phyloP scores from a whole-genome alignment of 30 jellyfish, hydroid and myxozoan species.

The Catostylus mosaicus region DNA sequence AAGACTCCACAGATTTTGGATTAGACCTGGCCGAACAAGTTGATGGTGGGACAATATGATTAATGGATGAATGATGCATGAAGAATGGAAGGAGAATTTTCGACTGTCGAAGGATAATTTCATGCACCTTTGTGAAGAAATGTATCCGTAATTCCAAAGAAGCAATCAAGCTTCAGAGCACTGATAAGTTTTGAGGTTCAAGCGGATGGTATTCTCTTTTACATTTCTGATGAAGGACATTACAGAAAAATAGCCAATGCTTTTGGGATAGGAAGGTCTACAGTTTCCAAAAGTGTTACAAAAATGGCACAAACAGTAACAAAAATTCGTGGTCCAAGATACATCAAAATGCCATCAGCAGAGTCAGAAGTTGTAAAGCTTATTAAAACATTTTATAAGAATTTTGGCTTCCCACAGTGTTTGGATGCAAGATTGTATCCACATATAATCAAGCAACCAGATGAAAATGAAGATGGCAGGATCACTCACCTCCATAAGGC shows the following conservation, averaged over 20 bases:
- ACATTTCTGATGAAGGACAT: conserved; percentile 38
- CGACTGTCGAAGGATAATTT: neutral
- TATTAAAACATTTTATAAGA: neutral
- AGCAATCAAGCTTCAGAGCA: conserved; percentile 8
- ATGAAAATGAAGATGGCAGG: too few species aligned
- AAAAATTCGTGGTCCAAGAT: too few species aligned
- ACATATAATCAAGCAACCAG: too few species aligned
- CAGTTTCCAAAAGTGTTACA: conserved; percentile 42
- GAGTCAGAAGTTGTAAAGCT: neutral
- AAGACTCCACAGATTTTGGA: too few species aligned
- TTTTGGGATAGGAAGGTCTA: conserved; percentile 30
- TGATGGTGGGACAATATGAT: too few species aligned
- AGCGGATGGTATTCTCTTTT: conserved; percentile 24
- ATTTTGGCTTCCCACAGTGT: neutral
- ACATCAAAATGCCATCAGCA: conserved; percentile 1
- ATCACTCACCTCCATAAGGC: too few species aligned
- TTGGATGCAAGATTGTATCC: conserved; percentile 1
- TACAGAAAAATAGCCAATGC: conserved; percentile 39
- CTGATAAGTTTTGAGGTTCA: conserved; percentile 23
- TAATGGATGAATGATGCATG: neutral
- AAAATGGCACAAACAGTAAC: neutral
- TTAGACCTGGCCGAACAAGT: too few species aligned
- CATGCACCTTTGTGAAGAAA: conserved; percentile 4
- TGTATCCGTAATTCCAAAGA: neutral
- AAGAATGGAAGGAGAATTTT: conserved; percentile 32